phyloP scores from a whole-genome alignment of 2,888 invertebrate genomes.

The Tridacna crocea region DNA sequence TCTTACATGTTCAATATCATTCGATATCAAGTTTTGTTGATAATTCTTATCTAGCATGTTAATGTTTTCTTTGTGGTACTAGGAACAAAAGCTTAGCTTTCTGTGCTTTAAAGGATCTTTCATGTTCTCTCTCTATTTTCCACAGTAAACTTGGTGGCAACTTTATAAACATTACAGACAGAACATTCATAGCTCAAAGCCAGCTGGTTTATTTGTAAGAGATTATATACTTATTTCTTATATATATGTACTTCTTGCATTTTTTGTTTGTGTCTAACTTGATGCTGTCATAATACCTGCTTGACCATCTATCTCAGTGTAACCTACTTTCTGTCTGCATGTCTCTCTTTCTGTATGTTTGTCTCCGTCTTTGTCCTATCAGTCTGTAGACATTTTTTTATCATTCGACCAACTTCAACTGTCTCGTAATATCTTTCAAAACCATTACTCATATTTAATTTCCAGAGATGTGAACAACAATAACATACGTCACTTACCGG shows the following conservation, averaged over 20 bases:
- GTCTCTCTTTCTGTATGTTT: no score
- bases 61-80: no score
- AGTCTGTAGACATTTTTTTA: no score
- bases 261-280: neutral
- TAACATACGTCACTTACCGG: slow-evolving; percentile 80
- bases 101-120: neutral
- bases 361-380: no score
- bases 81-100: no score
- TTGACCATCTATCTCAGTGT: no score
- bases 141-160: slow-evolving; percentile 78
- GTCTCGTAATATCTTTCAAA: no score
- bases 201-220: slow-evolving; percentile 70
- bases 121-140: slow-evolving; percentile 3
- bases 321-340: no score
- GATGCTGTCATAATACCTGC: neutral
- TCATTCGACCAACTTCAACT: no score
- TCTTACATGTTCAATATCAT: no score
- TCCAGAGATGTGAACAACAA: slow-evolving; percentile 84
- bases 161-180: slow-evolving; percentile 60
- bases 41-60: no score
- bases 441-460: slow-evolving; percentile 5
- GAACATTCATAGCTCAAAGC: slow-evolving; percentile 61
- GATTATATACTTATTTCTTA: neutral
- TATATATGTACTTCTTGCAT: neutral
- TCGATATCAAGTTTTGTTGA: no score